phyloP scores from a whole-genome alignment of 2,888 invertebrate species.

The Sicus ferrugineus region DNA sequence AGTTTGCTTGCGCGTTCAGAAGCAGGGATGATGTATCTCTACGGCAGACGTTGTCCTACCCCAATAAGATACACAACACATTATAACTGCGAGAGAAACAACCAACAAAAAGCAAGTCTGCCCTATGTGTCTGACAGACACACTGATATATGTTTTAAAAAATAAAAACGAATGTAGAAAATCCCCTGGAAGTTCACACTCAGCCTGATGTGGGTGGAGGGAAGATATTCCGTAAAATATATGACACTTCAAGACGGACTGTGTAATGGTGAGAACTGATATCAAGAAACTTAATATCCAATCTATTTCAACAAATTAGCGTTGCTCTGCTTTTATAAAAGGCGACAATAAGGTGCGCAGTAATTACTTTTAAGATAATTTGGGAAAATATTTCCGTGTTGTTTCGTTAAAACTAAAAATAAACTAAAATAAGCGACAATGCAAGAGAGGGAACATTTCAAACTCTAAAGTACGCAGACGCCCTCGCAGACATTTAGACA shows the following conservation, averaged over 20 bases:
- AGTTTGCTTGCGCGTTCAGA: not conserved
- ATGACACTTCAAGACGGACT: not conserved
- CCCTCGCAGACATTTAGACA: not conserved
- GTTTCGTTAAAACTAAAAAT: not conserved
- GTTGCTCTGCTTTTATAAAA: no score
- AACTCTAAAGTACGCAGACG: not conserved
- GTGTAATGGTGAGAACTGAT: no score
- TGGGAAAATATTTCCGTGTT: no score
- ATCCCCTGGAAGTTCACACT: conserved; percentile 36
- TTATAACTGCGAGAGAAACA: not conserved
- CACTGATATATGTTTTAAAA: no score
- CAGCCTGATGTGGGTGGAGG: not conserved
- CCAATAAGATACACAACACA: conserved; percentile 26
- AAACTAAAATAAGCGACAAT: not conserved
- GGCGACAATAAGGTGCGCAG: no score
- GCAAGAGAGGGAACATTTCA: not conserved
- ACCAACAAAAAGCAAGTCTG: not conserved
- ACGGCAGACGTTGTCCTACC: conserved; percentile 25
- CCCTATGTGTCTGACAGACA: not conserved
- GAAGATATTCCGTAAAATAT: not conserved
- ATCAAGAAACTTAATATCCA: no score
- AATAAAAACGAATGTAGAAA: conserved; percentile 18
- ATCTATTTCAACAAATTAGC: no score
- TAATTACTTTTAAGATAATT: no score
- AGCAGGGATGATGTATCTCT: conserved; percentile 1